Evolutionary conservation across 2,797 vertebrate genomes (phyloP).

Genomic region (Rhinogobio ventralis): DNA sequence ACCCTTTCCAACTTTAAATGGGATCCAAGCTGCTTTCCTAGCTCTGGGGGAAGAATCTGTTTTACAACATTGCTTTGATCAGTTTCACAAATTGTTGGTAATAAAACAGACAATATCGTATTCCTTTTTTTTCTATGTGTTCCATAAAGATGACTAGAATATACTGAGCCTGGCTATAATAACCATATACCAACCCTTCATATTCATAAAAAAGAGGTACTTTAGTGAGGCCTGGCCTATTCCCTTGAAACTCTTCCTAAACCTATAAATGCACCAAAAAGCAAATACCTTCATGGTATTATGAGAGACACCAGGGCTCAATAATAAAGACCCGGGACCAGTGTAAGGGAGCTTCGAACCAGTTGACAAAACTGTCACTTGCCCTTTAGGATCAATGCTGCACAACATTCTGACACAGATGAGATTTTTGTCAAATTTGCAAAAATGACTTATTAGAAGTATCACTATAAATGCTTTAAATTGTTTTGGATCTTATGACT

Average conservation of each 20-base stretch:
- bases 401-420: background rate
- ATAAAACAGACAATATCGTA: constrained; percentile 1
- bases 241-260: background rate
- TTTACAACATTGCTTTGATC: background rate
- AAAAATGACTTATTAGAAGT: too few relatives aligned
- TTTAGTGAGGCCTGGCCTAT: constrained; percentile 5
- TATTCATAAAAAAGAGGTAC: constrained; percentile 34
- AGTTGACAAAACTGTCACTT: background rate
- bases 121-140: background rate
- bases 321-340: background rate
- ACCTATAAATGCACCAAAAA: background rate
- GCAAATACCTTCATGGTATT: background rate
- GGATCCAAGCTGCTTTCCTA: background rate
- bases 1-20: background rate
- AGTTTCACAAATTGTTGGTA: background rate
- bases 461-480: too few relatives aligned
- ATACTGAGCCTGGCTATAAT: constrained; percentile 7
- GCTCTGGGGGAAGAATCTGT: background rate
- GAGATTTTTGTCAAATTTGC: too few relatives aligned
- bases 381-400: background rate
- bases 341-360: background rate
- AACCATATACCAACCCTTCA: background rate
- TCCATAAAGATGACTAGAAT: background rate
- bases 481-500: too few relatives aligned
- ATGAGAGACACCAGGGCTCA: background rate